These are phyloP conservation scores for Sicus ferrugineus DNA, from an alignment of 2,888 invertebrate species.

Conservation along the genomic window DNA sequence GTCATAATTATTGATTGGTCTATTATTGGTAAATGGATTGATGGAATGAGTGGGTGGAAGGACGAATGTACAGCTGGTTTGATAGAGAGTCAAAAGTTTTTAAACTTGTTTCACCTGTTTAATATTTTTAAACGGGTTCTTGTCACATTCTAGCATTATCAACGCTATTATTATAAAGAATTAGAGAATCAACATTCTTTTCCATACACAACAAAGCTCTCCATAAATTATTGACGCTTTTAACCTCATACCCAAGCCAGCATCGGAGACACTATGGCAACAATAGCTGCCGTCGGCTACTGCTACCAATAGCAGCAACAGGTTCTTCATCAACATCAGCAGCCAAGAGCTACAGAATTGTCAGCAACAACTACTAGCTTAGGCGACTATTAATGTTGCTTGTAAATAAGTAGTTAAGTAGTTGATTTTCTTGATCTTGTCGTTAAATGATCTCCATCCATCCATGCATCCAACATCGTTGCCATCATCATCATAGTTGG, in stretches of 20 bases:
- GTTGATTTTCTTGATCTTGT: conserved; percentile 58
- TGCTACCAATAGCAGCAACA: conserved; percentile 13
- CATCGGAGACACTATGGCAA: conserved; percentile 23
- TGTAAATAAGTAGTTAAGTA: conserved; percentile 36
- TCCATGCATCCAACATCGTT: conserved; percentile 32
- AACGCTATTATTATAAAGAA: conserved; percentile 5
- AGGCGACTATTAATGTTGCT: conserved; percentile 19
- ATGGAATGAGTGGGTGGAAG: too few relatives aligned
- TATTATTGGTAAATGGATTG: too few relatives aligned
- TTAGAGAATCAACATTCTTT: conserved; percentile 4
- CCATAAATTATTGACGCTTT: conserved; percentile 9
- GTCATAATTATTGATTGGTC: too few relatives aligned
- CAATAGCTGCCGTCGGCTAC: background rate
- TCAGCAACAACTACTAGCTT: background rate
- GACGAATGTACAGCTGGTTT: too few relatives aligned
- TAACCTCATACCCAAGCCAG: background rate
- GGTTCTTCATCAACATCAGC: conserved; percentile 5
- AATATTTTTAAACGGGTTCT: conserved; percentile 7
- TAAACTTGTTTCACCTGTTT: too few relatives aligned
- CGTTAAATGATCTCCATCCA: conserved; percentile 53
- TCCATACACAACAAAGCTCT: conserved; percentile 15
- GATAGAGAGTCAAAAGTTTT: too few relatives aligned
- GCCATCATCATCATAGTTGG: conserved; percentile 44
- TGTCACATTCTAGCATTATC: conserved; percentile 4
- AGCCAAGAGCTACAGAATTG: background rate